Evolutionary conservation across 2,888 invertebrate genomes (phyloP).

Genomic region (Ferdinandea cuprea): DNA sequence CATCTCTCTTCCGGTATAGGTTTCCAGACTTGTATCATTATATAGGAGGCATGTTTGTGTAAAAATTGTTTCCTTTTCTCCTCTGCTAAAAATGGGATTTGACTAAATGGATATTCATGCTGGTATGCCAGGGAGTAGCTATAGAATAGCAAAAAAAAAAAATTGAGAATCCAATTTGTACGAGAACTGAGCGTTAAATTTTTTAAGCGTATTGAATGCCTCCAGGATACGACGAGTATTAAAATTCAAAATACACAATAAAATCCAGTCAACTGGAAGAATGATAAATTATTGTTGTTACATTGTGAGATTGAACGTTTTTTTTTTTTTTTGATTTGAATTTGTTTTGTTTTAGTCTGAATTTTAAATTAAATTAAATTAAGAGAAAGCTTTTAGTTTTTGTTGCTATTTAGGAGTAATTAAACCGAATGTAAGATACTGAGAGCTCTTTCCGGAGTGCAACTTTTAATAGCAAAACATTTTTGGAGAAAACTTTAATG

Average conservation of each 20-base stretch:
- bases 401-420: not conserved
- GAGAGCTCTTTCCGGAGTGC: not conserved
- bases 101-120: not conserved
- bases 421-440: conserved; percentile 7
- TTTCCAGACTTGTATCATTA: no score
- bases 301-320: not conserved
- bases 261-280: conserved; percentile 43
- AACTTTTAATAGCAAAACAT: conserved; percentile 18
- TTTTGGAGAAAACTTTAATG: conserved; percentile 16
- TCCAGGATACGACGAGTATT: conserved; percentile 37
- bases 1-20: not conserved
- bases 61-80: conserved; percentile 23
- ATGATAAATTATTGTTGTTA: conserved; percentile 51
- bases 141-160: no score
- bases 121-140: not conserved
- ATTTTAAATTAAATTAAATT: conserved; percentile 2
- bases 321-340: not conserved
- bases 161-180: conserved; percentile 9
- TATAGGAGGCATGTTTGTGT: conserved; percentile 10
- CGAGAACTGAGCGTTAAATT: not conserved
- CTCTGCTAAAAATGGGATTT: not conserved
- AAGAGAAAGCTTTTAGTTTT: not conserved
- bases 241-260: conserved; percentile 66
- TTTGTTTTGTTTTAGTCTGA: conserved; percentile 2
- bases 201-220: not conserved